These are phyloP conservation scores for Alethe diademata DNA, from an alignment of 2,113 vertebrate genomes.

Conservation along the genomic window DNA sequence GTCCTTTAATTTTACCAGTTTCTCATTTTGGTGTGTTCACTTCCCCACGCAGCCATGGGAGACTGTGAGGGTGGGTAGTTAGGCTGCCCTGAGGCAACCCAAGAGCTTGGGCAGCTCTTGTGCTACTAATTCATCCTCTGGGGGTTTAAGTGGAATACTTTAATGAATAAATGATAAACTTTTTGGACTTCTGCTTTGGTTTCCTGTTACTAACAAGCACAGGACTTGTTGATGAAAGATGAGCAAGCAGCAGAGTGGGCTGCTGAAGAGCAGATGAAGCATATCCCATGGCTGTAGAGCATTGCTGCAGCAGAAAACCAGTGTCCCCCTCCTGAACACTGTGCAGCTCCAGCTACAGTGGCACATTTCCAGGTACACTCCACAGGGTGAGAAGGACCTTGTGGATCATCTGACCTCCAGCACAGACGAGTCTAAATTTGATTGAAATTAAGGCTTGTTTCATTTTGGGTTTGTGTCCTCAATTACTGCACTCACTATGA, in stretches of 20 bases:
- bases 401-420: background rate
- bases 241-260: background rate
- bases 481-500: background rate
- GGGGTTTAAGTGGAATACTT: background rate
- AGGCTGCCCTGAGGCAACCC: background rate
- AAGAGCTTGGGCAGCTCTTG: background rate
- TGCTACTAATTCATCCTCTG: background rate
- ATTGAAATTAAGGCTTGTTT: background rate
- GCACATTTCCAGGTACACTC: background rate
- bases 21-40: background rate
- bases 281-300: fast-evolving
- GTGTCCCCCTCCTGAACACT: background rate
- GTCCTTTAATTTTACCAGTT: background rate
- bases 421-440: background rate
- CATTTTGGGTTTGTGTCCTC: background rate
- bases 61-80: background rate
- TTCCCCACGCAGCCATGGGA: background rate
- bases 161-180: background rate
- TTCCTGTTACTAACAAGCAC: background rate
- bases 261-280: background rate
- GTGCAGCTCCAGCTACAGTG: background rate
- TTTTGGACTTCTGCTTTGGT: background rate
- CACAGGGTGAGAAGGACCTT: background rate
- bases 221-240: background rate
- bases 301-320: background rate